A percentile compares a stretch with the other conserved stretches of the same genome.
These are phyloP conservation scores for Heteromormyrus szaboi DNA, from an alignment of 2,797 vertebrate species.

Conservation along the genomic window DNA sequence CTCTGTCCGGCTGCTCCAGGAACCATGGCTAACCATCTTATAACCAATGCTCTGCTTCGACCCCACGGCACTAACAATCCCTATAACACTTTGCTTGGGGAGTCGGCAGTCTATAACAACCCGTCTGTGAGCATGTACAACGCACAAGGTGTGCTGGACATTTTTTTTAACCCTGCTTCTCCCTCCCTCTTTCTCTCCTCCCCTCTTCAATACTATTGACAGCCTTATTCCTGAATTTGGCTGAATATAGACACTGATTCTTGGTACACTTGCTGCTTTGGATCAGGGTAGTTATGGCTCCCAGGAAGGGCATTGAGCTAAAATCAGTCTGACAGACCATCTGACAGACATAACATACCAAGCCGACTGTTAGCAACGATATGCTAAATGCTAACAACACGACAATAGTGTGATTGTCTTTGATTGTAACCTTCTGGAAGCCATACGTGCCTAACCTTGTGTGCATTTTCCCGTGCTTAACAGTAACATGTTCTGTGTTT, in stretches of 20 bases:
- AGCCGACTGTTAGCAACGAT: not conserved
- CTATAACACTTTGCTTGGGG: conserved; percentile 99
- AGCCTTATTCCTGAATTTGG: not conserved
- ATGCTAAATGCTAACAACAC: not conserved
- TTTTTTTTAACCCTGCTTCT: conserved; percentile 60
- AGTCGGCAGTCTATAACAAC: conserved; percentile 99
- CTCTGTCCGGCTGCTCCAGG: conserved; percentile 84
- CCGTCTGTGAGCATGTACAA: conserved; percentile 99
- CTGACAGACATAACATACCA: not conserved
- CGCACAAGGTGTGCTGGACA: conserved; percentile 96
- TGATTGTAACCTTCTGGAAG: conserved; percentile 19
- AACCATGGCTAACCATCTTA: conserved; percentile 99
- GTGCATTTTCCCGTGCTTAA: conserved; percentile 38
- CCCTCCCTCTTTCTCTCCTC: not conserved
- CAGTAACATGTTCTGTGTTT: conserved; percentile 44
- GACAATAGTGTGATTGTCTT: not conserved
- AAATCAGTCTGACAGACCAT: not conserved
- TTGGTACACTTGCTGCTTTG: not conserved
- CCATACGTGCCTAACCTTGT: conserved; percentile 37
- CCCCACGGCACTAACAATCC: conserved; percentile 99
- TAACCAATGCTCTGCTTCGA: conserved; percentile 99
- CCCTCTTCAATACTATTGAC: conserved; percentile 58
- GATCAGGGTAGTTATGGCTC: conserved; percentile 4
- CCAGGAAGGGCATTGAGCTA: not conserved
- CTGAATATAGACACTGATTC: conserved; percentile 16